phyloP scores from a whole-genome alignment of 1,140 invertebrate genomes.

The Macrostomum lignano region DNA sequence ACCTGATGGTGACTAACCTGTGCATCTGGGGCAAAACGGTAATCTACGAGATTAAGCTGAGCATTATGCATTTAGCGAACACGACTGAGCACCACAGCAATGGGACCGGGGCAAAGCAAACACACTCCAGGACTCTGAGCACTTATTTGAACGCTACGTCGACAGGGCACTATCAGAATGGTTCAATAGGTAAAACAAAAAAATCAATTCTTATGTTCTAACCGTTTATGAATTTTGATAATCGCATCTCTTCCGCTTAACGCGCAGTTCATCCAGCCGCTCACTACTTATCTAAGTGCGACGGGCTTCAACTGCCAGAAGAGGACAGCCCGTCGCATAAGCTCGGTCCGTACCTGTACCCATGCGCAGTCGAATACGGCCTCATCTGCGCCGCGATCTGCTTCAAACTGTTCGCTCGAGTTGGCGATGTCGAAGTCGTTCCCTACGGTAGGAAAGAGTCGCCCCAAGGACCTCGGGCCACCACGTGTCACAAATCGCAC shows the following conservation, averaged over 20 bases:
- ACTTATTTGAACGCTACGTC: too few relatives aligned
- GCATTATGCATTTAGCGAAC: slow-evolving; percentile 32
- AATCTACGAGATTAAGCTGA: slow-evolving; percentile 67
- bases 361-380: slow-evolving; percentile 80
- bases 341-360: slow-evolving; percentile 59
- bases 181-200: too few relatives aligned
- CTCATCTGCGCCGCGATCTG: slow-evolving; percentile 66
- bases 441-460: slow-evolving; percentile 10
- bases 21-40: slow-evolving; percentile 70
- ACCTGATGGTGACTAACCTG: slow-evolving; percentile 74
- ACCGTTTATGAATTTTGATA: too few relatives aligned
- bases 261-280: too few relatives aligned
- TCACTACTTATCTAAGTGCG: too few relatives aligned
- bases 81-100: slow-evolving; percentile 8
- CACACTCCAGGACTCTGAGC: too few relatives aligned
- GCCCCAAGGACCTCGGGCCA: slow-evolving; percentile 34
- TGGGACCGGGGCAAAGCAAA: too few relatives aligned
- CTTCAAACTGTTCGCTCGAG: slow-evolving; percentile 18
- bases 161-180: too few relatives aligned
- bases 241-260: too few relatives aligned
- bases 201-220: too few relatives aligned
- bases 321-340: too few relatives aligned
- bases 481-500: slow-evolving; percentile 67
- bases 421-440: slow-evolving; percentile 13
- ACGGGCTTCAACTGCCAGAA: too few relatives aligned